Conservation (phyloP, 1,140 invertebrate species). For the Papilio glaucus region DNA sequence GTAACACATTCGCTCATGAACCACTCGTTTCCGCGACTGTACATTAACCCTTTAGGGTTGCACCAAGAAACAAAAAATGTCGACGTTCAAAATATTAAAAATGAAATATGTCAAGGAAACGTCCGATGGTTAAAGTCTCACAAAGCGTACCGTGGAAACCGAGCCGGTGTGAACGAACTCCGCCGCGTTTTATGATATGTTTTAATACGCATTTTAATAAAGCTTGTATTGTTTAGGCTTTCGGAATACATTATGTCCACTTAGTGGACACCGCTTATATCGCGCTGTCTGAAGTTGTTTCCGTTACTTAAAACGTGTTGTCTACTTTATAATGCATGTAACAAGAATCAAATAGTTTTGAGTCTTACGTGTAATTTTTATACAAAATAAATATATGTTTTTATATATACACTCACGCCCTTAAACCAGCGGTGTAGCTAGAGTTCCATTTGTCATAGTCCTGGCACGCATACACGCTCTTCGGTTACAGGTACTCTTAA, state of each 20-base stretch:
- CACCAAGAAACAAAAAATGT: not conserved
- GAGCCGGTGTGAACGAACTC: conserved; percentile 70
- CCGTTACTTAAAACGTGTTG: conserved; percentile 8
- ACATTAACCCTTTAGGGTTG: conserved; percentile 21
- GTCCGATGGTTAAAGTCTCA: conserved; percentile 59
- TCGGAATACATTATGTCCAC: conserved; percentile 46
- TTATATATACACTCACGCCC: too few relatives aligned
- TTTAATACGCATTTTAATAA: conserved; percentile 79
- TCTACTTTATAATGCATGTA: conserved; percentile 29
- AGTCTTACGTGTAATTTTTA: not conserved
- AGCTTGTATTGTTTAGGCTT: conserved; percentile 70
- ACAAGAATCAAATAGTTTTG: conserved; percentile 3
- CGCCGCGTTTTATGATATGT: conserved; percentile 66
- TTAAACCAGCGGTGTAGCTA: too few relatives aligned
- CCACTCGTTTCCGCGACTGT: conserved; percentile 10
- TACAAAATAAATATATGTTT: not conserved
- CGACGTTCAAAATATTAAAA: conserved; percentile 46
- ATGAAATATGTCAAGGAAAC: conserved; percentile 53
- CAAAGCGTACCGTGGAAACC: conserved; percentile 57
- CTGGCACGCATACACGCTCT: too few relatives aligned
- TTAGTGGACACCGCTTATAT: conserved; percentile 32
- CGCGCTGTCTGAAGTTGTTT: conserved; percentile 26
- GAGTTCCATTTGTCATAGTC: too few relatives aligned
- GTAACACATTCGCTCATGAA: conserved; percentile 15
- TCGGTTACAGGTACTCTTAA: too few relatives aligned